phyloP scores from a whole-genome alignment of 1,140 invertebrate species.

The Cydia pomonella region DNA sequence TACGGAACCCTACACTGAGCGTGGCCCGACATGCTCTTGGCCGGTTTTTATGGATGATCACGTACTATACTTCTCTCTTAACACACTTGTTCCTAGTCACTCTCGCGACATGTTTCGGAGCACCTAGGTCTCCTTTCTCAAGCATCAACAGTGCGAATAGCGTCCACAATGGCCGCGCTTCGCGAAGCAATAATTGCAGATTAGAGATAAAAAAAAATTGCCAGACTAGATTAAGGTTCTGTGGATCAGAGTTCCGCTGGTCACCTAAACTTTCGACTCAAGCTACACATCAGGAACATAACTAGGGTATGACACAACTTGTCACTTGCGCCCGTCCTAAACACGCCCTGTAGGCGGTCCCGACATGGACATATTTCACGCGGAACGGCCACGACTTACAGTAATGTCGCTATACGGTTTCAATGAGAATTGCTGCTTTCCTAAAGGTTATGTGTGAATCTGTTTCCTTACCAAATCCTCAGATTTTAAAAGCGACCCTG shows the following conservation, averaged over 20 bases:
- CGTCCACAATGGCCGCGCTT: too few species aligned
- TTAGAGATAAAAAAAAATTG: too few species aligned
- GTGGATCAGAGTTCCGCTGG: background rate
- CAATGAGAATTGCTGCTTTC: background rate
- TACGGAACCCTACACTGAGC: too few species aligned
- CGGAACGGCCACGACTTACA: background rate
- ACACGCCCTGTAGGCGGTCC: slow-evolving; percentile 20
- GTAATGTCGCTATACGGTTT: background rate
- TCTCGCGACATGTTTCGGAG: too few species aligned
- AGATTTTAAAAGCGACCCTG: background rate
- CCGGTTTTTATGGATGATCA: too few species aligned
- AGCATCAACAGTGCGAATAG: too few species aligned
- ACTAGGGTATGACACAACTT: slow-evolving; percentile 23
- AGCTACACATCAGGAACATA: background rate
- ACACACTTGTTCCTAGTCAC: too few species aligned
- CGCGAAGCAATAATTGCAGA: too few species aligned
- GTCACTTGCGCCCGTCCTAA: background rate
- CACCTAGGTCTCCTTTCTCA: too few species aligned
- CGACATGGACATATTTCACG: slow-evolving; percentile 27
- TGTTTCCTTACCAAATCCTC: background rate
- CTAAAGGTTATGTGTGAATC: background rate
- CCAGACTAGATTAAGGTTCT: background rate
- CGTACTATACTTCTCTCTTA: too few species aligned
- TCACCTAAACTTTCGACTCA: background rate
- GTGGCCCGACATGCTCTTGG: too few species aligned